Evolutionary conservation across 2,113 vertebrate genomes (phyloP), one percentile per base, ranked within the genome.

Genomic region (Gavialis gangeticus): DNA sequence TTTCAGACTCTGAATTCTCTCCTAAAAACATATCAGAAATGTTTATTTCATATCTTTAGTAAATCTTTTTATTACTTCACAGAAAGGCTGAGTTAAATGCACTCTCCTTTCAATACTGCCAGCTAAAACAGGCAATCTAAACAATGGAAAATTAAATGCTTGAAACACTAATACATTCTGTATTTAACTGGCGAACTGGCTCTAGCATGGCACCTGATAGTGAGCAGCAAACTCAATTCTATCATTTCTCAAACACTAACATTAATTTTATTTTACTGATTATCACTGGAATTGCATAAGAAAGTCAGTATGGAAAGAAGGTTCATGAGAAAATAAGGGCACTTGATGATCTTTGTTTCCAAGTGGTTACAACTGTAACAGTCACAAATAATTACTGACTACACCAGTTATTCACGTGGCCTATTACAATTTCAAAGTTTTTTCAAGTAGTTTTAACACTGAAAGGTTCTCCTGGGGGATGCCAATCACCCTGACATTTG

Each of bases 1-100:
- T 94, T 99, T 99, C 96, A 99, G 96, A 96, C 99, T 99, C 69
- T 99, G 98, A 89, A 99, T 98, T 94, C 99, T 98, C 95, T 99
- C 99, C 99, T 99, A 78, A 91, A 94, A 91, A 84, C 58, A 95
- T 34, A 94, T 2, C 56, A 8, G 16, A 82, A 67, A 82, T 5
- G 89, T 96, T 79, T 86, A 83, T 83, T 85, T 84, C 19, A 21
- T 58, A 27, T 15, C 21, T 85, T 77, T 13, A 63, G n/a, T 28
- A 0, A 62, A 64, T 54, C 15, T 24, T 87, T 80, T 59, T 5
- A 4, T 77, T 90, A 90, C 4, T 15, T 73, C 1, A 12, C 46
- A 71, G 0, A 56, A 0, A 77, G 3, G 2, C 5, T 8, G 0
- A 79, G 46, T 82, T 85, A 19, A 63, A 57, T 88, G 75, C 18